Evolutionary conservation across 2,888 invertebrate genomes (phyloP).

Genomic region (Thymelicus sylvestris): DNA sequence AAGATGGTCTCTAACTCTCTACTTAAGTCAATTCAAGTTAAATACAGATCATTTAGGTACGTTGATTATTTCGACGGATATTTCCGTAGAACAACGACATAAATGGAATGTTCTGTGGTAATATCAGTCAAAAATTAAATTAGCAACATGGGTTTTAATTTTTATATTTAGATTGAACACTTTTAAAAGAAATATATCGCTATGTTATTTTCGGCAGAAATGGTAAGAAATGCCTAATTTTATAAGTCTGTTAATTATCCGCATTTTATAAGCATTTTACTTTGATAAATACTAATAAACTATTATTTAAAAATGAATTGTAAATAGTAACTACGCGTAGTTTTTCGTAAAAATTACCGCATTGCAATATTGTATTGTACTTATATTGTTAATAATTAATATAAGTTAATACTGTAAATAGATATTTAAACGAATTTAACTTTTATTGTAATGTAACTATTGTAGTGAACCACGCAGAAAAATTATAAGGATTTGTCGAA

Average conservation of each 20-base stretch:
- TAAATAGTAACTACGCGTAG: constrained; percentile 38
- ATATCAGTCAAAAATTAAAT: too few relatives aligned
- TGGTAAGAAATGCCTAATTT: neutral
- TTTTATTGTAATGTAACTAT: constrained; percentile 60
- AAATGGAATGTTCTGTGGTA: neutral
- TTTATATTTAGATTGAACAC: neutral
- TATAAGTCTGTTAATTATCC: neutral
- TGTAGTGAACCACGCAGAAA: constrained; percentile 61
- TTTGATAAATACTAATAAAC: neutral
- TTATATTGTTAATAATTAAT: constrained; percentile 35
- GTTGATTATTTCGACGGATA: neutral
- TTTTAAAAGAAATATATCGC: neutral
- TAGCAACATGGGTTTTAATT: neutral
- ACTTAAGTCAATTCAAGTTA: constrained; percentile 11
- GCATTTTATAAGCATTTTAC: neutral
- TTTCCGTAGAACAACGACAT: neutral
- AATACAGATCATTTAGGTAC: neutral
- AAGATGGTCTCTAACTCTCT: constrained; percentile 5
- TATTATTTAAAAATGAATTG: constrained; percentile 45
- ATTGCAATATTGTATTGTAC: constrained; percentile 66
- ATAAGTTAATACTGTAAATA: constrained; percentile 68
- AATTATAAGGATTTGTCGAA: neutral
- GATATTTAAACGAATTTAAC: constrained; percentile 83
- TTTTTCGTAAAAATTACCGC: constrained; percentile 42
- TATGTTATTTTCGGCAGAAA: neutral